Base-by-base conservation (phyloP, 2,888 invertebrate genomes). In the Achlya flavicornis region DNA sequence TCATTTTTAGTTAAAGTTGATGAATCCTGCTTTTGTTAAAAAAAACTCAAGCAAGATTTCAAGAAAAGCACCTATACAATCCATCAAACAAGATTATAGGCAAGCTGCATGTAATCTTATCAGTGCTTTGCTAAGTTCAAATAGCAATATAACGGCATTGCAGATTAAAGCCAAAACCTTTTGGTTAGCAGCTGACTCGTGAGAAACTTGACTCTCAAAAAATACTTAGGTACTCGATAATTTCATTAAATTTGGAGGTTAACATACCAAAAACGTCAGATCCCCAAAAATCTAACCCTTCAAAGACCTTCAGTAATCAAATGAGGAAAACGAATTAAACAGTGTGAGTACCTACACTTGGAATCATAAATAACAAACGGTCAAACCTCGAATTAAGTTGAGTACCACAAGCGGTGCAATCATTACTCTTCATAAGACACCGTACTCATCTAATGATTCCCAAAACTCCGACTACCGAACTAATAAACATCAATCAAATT, bases 401-500 rank as follows among this genome's bases (percentile, higher is more conserved):
- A 92, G 90, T 88, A 90, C 90, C 88, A 76, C 87, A 85, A 87
- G 86, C 84, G 71, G 81, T 72, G 79, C 78, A 73, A 87, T 85
- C 91, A 93, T 93, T 88, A 92, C 86, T 93, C 93, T 93, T 92
- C 91, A 92, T 93, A 92, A 92, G 86, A 84, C 88, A 83, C 83
- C 78, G 84, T 86, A 83, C 87, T 86, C 84, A 76, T 91, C 90
- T 93, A 93, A 93, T 93, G 91, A 89, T 90, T 84, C 87, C 88
- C 84, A 89, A 91, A 91, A 91, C 91, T 89, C 88, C 83, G 93
- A 93, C 93, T 93, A 93, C 93, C 83, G 93, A 91, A 93, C 91
- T 92, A 91, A 92, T 93, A 91, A 90, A 90, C 92, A 93, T 93
- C 89, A 92, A 93, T 93, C 93, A 93, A 90, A 80, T 80, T 84